Conservation (phyloP, 2,888 invertebrate genomes). For the Acleris emargana region DNA sequence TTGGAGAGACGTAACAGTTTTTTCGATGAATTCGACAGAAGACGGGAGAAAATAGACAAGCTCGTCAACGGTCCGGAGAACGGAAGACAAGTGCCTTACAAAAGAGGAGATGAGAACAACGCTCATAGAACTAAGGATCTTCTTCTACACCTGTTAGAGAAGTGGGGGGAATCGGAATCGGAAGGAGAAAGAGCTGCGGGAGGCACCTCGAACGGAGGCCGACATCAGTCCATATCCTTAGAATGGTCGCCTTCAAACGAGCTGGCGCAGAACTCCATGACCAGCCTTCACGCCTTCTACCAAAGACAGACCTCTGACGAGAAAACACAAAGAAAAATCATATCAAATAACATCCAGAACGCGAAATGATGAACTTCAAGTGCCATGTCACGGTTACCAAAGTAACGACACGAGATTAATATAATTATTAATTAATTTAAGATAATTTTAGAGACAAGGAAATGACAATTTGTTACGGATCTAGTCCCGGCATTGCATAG, state of each 20-base stretch:
- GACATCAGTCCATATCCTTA: constrained; percentile 89
- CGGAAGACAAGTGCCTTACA: constrained; percentile 72
- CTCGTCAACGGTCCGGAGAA: constrained; percentile 72
- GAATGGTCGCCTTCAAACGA: constrained; percentile 90
- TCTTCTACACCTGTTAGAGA: constrained; percentile 88
- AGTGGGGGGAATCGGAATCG: constrained; percentile 87
- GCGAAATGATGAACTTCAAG: constrained; percentile 62
- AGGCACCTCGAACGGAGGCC: constrained; percentile 73
- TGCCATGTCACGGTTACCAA: constrained; percentile 81
- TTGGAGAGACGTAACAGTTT: constrained; percentile 83
- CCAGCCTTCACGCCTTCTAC: constrained; percentile 91
- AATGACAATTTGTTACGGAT: constrained; percentile 65
- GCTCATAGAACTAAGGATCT: constrained; percentile 90
- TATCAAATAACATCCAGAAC: constrained; percentile 54
- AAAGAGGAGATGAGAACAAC: constrained; percentile 81
- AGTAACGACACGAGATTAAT: constrained; percentile 68
- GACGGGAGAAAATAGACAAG: constrained; percentile 75
- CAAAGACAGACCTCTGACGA: constrained; percentile 85
- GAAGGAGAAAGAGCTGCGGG: constrained; percentile 79
- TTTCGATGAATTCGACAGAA: constrained; percentile 76
- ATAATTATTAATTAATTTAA: constrained; percentile 49
- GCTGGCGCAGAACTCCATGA: constrained; percentile 90
- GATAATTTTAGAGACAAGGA: constrained; percentile 38
- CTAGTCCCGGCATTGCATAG: constrained; percentile 68
- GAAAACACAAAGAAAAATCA: constrained; percentile 71